Conservation (phyloP, 2,888 invertebrate species). For the Cistogaster globosa region DNA sequence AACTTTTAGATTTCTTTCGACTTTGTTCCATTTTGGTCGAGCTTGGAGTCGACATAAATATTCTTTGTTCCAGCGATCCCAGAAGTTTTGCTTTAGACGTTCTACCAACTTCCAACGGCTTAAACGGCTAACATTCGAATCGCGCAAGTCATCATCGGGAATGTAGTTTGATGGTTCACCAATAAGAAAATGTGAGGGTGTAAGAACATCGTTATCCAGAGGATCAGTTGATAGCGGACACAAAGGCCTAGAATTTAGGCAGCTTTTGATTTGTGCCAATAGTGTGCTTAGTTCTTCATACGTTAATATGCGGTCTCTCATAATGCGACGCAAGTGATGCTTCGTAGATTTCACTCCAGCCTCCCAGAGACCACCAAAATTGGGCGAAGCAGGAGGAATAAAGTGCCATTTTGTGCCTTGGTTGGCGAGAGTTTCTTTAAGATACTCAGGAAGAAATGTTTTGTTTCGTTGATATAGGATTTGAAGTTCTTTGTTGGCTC, state of each 20-base stretch:
- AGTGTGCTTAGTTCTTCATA: neutral
- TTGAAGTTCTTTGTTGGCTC: too few relatives aligned
- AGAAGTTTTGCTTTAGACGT: neutral
- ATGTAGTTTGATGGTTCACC: constrained; percentile 46
- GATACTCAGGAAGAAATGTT: too few relatives aligned
- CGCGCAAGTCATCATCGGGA: constrained; percentile 23
- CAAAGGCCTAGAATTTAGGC: neutral
- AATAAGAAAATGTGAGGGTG: constrained; percentile 46
- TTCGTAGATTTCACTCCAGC: too few relatives aligned
- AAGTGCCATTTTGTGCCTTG: too few relatives aligned
- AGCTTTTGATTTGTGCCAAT: neutral
- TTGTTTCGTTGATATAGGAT: too few relatives aligned
- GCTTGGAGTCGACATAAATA: too few relatives aligned
- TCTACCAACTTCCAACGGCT: constrained; percentile 47
- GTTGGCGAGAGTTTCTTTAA: too few relatives aligned
- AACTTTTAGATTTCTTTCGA: too few relatives aligned
- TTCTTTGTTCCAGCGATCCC: too few relatives aligned
- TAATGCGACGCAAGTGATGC: neutral
- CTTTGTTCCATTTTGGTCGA: too few relatives aligned
- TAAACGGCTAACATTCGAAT: neutral
- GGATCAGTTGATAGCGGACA: neutral
- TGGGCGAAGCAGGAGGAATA: too few relatives aligned
- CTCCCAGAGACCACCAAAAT: too few relatives aligned
- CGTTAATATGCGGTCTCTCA: neutral
- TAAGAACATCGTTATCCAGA: neutral